Percentiles rank a stretch among this genome's conserved stretches.
Conservation (phyloP, 2,113 vertebrate genomes). For the Anoura caudifer region DNA sequence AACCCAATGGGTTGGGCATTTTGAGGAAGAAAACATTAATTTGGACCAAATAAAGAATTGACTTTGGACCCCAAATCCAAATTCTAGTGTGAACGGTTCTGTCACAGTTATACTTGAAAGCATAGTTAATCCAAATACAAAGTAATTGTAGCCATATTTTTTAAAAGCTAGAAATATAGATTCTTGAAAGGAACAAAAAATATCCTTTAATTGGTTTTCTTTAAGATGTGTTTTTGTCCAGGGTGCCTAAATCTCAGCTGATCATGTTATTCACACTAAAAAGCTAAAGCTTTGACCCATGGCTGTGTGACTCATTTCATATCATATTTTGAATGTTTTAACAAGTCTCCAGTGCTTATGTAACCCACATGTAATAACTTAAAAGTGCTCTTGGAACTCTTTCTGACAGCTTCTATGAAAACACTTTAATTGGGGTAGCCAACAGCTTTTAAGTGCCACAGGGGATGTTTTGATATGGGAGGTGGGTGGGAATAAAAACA, state of each 20-base stretch:
- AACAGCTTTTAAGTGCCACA: slow-evolving; percentile 48
- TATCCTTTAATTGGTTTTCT: not conserved
- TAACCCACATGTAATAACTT: slow-evolving; percentile 67
- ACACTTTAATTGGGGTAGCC: slow-evolving; percentile 58
- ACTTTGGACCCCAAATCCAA: not conserved
- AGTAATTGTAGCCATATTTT: not conserved
- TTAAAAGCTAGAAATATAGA: not conserved
- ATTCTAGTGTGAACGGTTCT: not conserved
- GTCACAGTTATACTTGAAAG: not conserved
- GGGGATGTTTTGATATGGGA: slow-evolving; percentile 57
- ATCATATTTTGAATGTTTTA: slow-evolving; percentile 51
- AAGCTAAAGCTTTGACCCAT: slow-evolving; percentile 10
- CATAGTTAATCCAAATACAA: not conserved
- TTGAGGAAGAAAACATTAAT: not conserved
- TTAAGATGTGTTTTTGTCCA: not conserved
- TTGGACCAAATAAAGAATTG: slow-evolving; percentile 28
- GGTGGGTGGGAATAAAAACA: slow-evolving; percentile 36
- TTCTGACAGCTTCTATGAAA: slow-evolving; percentile 66
- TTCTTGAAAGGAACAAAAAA: not conserved
- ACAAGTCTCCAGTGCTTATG: slow-evolving; percentile 58
- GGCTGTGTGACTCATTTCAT: slow-evolving; percentile 47
- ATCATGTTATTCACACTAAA: not conserved
- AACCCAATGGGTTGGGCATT: not conserved
- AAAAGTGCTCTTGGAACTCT: slow-evolving; percentile 61
- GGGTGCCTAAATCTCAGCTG: not conserved